Conservation (phyloP, 2,113 vertebrate species). For the Merops nubicus region DNA sequence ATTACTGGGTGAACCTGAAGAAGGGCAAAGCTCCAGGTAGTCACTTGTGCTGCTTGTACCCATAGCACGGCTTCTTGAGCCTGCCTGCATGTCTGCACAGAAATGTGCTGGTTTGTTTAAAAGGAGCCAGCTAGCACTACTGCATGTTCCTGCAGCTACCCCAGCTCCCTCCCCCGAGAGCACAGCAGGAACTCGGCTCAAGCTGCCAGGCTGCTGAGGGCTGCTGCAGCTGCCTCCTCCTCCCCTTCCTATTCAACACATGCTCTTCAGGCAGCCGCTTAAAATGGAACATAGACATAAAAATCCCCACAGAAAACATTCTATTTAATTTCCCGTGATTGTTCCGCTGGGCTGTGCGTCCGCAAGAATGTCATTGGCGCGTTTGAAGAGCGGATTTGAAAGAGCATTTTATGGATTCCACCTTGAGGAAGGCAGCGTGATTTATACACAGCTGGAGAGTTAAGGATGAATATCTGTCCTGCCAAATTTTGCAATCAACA, state of each 20-base stretch:
- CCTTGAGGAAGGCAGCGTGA: constrained; percentile 42
- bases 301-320: background rate
- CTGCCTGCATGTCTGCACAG: rapidly evolving
- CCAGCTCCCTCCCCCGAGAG: background rate
- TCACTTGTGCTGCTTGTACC: background rate
- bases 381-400: background rate
- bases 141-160: background rate
- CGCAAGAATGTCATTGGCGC: background rate
- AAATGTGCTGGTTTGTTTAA: background rate
- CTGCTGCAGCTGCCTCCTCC: background rate
- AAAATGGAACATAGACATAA: background rate
- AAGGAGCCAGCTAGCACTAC: background rate
- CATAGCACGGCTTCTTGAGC: background rate
- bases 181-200: background rate
- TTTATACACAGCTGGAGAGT: constrained; percentile 21
- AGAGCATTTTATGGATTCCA: constrained; percentile 43
- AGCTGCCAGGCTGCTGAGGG: background rate
- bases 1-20: background rate
- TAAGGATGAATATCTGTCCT: background rate
- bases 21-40: background rate
- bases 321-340: background rate
- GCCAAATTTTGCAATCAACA: constrained; percentile 3
- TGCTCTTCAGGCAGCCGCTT: background rate
- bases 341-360: background rate
- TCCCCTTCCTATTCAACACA: background rate